Percentiles rank a stretch among this genome's conserved stretches.
Conservation (phyloP, 2,888 invertebrate species). For the Unio pictorum region DNA sequence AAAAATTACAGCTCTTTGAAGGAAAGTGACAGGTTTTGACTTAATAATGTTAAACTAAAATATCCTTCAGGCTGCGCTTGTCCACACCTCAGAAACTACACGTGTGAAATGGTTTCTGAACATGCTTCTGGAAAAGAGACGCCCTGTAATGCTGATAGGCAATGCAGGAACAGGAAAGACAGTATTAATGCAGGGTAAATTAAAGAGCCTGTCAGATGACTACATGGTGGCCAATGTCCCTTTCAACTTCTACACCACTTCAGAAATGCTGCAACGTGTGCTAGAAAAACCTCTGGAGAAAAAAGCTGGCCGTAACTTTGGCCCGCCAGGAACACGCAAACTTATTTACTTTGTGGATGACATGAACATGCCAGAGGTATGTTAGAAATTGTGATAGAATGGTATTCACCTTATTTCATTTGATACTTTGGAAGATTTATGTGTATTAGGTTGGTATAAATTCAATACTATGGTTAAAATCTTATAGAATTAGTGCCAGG, state of each 20-base stretch:
- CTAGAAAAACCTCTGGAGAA: slow-evolving; percentile 95
- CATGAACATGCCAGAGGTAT: slow-evolving; percentile 97
- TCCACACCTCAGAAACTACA: slow-evolving; percentile 94
- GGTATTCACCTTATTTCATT: too few species aligned
- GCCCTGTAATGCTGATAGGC: slow-evolving; percentile 96
- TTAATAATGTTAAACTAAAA: too few species aligned
- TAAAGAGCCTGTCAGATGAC: slow-evolving; percentile 82
- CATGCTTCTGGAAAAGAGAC: slow-evolving; percentile 87
- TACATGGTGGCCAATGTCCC: slow-evolving; percentile 93
- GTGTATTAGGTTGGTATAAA: too few species aligned
- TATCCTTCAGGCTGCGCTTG: slow-evolving; percentile 82
- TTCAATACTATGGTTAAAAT: too few species aligned
- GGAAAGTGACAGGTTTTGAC: too few species aligned
- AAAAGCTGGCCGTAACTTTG: slow-evolving; percentile 95
- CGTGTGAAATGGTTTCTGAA: slow-evolving; percentile 91
- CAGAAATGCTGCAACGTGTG: slow-evolving; percentile 79
- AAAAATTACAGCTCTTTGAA: too few species aligned
- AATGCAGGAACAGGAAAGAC: slow-evolving; percentile 96
- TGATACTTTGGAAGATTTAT: too few species aligned
- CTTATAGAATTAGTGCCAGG: too few species aligned
- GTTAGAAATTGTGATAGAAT: slow-evolving; percentile 41
- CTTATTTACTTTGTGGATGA: slow-evolving; percentile 96
- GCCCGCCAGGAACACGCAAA: slow-evolving; percentile 94
- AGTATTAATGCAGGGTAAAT: slow-evolving; percentile 87
- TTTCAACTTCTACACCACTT: slow-evolving; percentile 96